Percentiles rank a stretch among this genome's conserved stretches.
Conservation (phyloP, 2,888 invertebrate genomes). For the Caenorhabditis panamensis region DNA sequence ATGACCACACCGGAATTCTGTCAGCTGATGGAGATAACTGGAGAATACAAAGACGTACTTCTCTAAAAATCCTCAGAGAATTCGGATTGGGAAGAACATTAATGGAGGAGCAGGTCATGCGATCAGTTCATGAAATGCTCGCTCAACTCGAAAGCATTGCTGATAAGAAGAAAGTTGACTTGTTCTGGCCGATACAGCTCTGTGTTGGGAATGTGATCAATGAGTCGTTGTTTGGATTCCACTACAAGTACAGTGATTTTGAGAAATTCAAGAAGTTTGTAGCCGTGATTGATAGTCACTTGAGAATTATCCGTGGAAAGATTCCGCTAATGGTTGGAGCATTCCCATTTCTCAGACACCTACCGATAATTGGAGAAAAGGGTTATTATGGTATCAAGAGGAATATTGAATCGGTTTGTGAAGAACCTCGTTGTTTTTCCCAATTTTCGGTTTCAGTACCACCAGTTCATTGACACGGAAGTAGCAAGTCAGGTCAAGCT, state of each 20-base stretch:
- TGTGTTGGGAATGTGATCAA: slow-evolving; percentile 72
- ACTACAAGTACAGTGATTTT: slow-evolving; percentile 57
- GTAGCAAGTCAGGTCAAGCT: slow-evolving; percentile 38
- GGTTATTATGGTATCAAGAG: slow-evolving; percentile 25
- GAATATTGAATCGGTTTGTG: slow-evolving; percentile 30
- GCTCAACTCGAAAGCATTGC: slow-evolving; percentile 38
- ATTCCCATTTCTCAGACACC: slow-evolving; percentile 45
- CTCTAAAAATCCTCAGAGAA: slow-evolving; percentile 67
- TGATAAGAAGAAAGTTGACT: slow-evolving; percentile 38
- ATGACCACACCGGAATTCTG: slow-evolving; percentile 35
- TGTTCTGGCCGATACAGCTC: slow-evolving; percentile 65
- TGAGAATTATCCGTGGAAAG: slow-evolving; percentile 6
- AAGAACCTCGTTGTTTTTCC: background rate
- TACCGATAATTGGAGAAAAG: slow-evolving; percentile 57
- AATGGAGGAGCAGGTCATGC: slow-evolving; percentile 64
- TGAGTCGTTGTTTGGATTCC: slow-evolving; percentile 65
- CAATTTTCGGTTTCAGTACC: slow-evolving; percentile 9
- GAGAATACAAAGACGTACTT: slow-evolving; percentile 63
- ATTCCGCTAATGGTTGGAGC: slow-evolving; percentile 21
- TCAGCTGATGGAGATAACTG: slow-evolving; percentile 64
- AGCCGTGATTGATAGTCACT: slow-evolving; percentile 19
- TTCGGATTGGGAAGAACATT: slow-evolving; percentile 66
- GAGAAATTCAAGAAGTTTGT: slow-evolving; percentile 57
- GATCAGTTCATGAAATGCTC: slow-evolving; percentile 52
- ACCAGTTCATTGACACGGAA: slow-evolving; percentile 37